These are phyloP conservation scores for Scaptomyza flava DNA, from an alignment of 2,888 invertebrate species.

Conservation along the genomic window DNA sequence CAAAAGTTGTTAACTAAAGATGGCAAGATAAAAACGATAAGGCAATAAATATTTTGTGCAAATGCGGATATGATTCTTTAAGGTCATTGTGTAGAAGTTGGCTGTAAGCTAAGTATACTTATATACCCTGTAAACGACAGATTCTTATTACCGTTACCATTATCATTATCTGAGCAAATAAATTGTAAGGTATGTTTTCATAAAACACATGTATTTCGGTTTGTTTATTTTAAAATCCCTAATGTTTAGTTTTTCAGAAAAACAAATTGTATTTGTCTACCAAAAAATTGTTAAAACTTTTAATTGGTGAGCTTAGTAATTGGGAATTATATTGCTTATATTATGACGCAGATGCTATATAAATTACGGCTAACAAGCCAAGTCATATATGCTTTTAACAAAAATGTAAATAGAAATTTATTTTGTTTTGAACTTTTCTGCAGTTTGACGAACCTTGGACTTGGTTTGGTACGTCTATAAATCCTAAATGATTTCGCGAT, in stretches of 20 bases:
- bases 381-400: background rate
- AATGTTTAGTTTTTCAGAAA: background rate
- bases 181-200: too few relatives aligned
- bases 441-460: constrained; percentile 34
- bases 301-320: too few relatives aligned
- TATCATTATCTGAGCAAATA: background rate
- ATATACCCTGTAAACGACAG: constrained; percentile 1
- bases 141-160: background rate
- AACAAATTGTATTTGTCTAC: background rate
- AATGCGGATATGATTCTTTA: constrained; percentile 25
- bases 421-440: constrained; percentile 8
- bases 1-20: background rate
- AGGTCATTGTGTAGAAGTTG: background rate
- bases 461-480: constrained; percentile 18
- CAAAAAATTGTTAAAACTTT: too few relatives aligned
- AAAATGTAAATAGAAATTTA: constrained; percentile 20
- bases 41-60: constrained; percentile 18
- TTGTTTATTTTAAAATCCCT: background rate
- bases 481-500: constrained; percentile 1
- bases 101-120: too few relatives aligned
- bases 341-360: constrained; percentile 25
- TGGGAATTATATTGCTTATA: background rate
- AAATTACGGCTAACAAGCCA: constrained; percentile 6
- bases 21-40: constrained; percentile 1
- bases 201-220: background rate